These are phyloP conservation scores for Sapajus apella DNA, from an alignment of 2,113 vertebrate species.

Conservation along the genomic window DNA sequence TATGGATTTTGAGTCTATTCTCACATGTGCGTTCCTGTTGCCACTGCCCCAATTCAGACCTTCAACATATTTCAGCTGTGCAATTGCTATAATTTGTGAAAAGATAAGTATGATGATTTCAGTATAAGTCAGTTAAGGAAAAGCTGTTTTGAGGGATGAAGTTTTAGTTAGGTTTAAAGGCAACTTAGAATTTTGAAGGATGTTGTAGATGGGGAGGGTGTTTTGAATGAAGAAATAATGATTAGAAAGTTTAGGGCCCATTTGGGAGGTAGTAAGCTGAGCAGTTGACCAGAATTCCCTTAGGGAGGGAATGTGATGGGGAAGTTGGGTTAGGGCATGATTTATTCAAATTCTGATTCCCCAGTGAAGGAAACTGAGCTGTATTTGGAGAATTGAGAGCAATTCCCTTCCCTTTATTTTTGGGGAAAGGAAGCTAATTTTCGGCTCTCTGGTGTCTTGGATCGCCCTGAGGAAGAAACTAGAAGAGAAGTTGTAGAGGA, in stretches of 20 bases:
- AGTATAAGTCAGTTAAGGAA: neutral
- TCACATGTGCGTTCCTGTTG: neutral
- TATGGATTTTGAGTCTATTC: neutral
- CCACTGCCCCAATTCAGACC: neutral
- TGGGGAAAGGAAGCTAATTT: neutral
- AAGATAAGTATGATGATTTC: neutral
- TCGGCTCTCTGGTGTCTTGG: neutral
- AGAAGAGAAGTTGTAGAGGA: neutral
- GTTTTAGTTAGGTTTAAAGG: neutral
- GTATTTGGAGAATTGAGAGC: neutral
- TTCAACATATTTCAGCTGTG: neutral
- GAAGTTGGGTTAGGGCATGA: neutral
- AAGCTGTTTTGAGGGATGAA: neutral
- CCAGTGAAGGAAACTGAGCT: neutral
- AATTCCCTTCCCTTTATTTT: neutral
- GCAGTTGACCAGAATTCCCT: neutral
- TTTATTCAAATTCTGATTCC: neutral
- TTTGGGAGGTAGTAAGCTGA: neutral
- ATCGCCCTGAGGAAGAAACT: neutral
- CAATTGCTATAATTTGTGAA: neutral
- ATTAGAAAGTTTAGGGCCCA: neutral
- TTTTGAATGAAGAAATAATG: neutral
- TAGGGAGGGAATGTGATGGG: neutral
- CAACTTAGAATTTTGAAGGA: neutral
- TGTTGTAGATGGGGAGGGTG: neutral